Base-by-base conservation (phyloP, 2,888 invertebrate species). In the Heteropelma amictum region DNA sequence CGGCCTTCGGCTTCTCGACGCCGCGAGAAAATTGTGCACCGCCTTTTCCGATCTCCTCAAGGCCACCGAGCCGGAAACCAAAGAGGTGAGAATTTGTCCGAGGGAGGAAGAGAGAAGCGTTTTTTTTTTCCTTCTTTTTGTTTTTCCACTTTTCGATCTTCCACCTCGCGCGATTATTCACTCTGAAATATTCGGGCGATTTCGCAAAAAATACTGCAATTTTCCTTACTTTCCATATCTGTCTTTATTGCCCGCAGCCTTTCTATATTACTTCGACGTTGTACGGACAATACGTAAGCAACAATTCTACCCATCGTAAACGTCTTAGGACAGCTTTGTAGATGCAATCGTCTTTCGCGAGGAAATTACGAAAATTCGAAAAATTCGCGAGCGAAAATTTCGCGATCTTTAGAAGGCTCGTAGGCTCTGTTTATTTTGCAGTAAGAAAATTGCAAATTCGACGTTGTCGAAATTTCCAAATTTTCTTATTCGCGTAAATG, bases 21-120 rank as follows among this genome's bases (percentile, higher is more conserved):
- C 99, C 3, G 97, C 99, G 0, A 92, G 98, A 74, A 93, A 95
- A 84, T 92, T 99, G 1, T 98, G 98, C 89, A 94, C 92, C 47
- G 99, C 99, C 2, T 98, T 97, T 91, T 96, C 96, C 61, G 98
- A 98, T 88, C 92, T 99, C 75, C 92, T 99, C 40, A 95, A 94
- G 86, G 98, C 98, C 0, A 98, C 98, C 0, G 98, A 99, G 87
- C 99, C 99, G 0, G 96, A 97, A 88, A 95, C 95, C 71, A 95
- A 95, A 88, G 96, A 97, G 92, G 94, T 94, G 78, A 76, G 60
- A 38, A 5, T 67, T 23, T 14, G 33, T 38, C 30, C 12, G 17
- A 60, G 38, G 51, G n/a, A n/a, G n/a, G n/a, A n/a, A n/a, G n/a
- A n/a, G n/a, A n/a, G n/a, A n/a, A n/a, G n/a, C n/a, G n/a, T n/a